These are phyloP conservation scores for Laticauda colubrina DNA, from an alignment of 2,113 vertebrate genomes.

Conservation along the genomic window DNA sequence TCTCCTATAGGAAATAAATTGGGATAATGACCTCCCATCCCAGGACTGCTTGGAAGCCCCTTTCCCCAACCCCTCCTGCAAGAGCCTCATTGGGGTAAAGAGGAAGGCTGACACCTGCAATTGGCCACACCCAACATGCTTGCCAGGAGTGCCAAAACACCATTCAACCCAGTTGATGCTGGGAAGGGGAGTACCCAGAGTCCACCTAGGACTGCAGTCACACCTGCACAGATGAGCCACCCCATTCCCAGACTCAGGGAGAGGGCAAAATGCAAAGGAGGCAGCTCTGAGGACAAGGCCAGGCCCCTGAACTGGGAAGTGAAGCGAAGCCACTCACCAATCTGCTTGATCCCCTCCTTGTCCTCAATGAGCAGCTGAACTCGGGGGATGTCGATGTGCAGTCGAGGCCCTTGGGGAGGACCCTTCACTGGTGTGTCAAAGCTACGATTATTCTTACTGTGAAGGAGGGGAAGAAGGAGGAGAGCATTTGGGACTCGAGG, in stretches of 20 bases:
- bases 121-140: neutral
- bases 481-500: neutral
- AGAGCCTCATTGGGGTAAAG: neutral
- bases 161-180: neutral
- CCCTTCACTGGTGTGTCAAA: conserved; percentile 99
- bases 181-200: neutral
- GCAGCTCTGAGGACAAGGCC: neutral
- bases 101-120: neutral
- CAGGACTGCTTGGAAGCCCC: neutral
- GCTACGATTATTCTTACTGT: conserved; percentile 97
- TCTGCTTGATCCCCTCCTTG: conserved; percentile 98
- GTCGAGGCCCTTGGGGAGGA: conserved; percentile 91
- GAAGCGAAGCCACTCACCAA: conserved; percentile 74
- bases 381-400: conserved; percentile 97
- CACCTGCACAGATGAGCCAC: neutral
- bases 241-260: neutral
- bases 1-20: conserved; percentile 75
- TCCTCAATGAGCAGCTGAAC: conserved; percentile 98
- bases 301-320: rapidly evolving
- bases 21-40: neutral
- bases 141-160: neutral
- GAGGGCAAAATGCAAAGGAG: neutral
- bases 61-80: neutral
- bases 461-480: conserved; percentile 58
- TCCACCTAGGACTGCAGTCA: neutral